Conservation (phyloP, 2,888 invertebrate genomes). For the Rotaria socialis region DNA sequence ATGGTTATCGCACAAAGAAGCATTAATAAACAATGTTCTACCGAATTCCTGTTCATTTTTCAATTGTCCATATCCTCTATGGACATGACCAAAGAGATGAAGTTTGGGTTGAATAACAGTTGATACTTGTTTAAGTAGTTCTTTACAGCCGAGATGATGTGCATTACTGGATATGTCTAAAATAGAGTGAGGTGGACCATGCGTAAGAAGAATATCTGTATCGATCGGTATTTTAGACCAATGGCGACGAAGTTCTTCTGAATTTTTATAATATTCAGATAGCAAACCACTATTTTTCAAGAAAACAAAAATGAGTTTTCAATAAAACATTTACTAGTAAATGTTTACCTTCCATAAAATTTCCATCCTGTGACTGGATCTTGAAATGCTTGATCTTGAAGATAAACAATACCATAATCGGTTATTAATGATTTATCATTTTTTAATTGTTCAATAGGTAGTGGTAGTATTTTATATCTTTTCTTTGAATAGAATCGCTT, state of each 20-base stretch:
- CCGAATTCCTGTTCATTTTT: background rate
- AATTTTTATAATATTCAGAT: background rate
- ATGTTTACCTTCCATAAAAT: background rate
- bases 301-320: background rate
- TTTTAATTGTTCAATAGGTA: background rate
- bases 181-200: background rate
- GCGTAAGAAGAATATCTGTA: background rate
- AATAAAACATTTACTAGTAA: background rate
- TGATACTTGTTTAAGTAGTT: constrained; percentile 72
- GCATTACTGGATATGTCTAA: background rate
- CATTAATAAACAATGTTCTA: background rate
- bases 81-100: constrained; percentile 80
- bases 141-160: constrained; percentile 73
- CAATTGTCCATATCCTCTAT: constrained; percentile 65
- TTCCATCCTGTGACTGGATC: background rate
- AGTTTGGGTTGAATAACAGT: constrained; percentile 71
- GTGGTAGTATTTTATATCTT: background rate
- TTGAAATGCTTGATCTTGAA: background rate
- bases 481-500: constrained; percentile 4
- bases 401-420: constrained; percentile 4
- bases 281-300: background rate
- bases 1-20: background rate
- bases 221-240: background rate
- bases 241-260: background rate
- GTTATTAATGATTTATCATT: background rate